phyloP scores from a whole-genome alignment of 2,797 vertebrate genomes.

The Triplophysa bombifrons region DNA sequence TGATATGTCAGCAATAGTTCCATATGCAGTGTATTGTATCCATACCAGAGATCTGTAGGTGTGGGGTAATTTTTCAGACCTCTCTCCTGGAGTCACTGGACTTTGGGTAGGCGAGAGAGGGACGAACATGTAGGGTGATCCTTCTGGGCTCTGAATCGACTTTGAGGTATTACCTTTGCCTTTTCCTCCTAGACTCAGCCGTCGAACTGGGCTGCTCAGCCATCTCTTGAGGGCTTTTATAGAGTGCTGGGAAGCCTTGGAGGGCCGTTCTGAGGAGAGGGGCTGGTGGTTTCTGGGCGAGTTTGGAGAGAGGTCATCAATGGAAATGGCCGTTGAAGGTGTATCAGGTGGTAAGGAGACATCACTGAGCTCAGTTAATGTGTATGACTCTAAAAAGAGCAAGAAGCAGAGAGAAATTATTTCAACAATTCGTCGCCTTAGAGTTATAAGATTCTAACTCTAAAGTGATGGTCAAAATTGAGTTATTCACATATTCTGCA shows the following conservation, averaged over 20 bases:
- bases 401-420: neutral
- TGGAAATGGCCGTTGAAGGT: conserved; percentile 68
- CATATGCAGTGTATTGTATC: neutral
- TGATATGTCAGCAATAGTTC: neutral
- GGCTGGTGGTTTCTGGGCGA: conserved; percentile 6
- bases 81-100: neutral
- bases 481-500: no score
- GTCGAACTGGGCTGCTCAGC: conserved; percentile 84
- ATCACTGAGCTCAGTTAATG: conserved; percentile 76
- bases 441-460: no score
- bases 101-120: conserved; percentile 30
- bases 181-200: conserved; percentile 69
- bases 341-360: conserved; percentile 76
- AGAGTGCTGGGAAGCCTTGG: conserved; percentile 72
- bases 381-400: conserved; percentile 78
- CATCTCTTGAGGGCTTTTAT: conserved; percentile 85
- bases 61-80: conserved; percentile 1
- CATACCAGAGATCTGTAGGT: conserved; percentile 44
- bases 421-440: no score
- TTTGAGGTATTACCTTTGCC: conserved; percentile 66
- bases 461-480: no score
- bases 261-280: conserved; percentile 70
- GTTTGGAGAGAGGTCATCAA: conserved; percentile 16
- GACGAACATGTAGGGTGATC: conserved; percentile 11
- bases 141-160: conserved; percentile 26